Conservation (phyloP, 2,113 vertebrate species). For the Malurus melanocephalus region DNA sequence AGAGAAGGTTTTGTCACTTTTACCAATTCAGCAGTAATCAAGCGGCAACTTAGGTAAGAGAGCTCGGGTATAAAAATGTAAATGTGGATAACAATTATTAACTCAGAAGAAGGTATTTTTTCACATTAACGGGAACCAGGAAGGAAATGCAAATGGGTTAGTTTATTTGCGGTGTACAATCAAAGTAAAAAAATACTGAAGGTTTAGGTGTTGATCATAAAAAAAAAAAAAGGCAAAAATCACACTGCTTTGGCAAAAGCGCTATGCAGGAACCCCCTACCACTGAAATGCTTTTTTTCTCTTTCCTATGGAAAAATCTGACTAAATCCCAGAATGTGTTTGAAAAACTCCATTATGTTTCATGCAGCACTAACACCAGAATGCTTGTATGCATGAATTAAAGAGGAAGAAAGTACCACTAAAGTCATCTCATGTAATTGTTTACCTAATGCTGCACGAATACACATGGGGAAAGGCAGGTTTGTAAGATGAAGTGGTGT, state of each 20-base stretch:
- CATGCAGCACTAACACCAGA: conserved; percentile 68
- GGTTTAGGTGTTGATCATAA: conserved; percentile 27
- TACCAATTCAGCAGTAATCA: conserved; percentile 80
- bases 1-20: conserved; percentile 76
- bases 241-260: conserved; percentile 13
- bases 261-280: conserved; percentile 40
- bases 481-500: conserved; percentile 83
- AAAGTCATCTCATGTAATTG: conserved; percentile 81
- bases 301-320: conserved; percentile 62
- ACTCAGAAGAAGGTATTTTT: conserved; percentile 43
- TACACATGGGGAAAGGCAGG: conserved; percentile 79
- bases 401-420: conserved; percentile 72
- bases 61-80: conserved; percentile 69
- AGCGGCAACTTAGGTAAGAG: conserved; percentile 72
- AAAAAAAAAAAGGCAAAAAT: conserved; percentile 11
- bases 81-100: conserved; percentile 57
- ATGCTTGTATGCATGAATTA: conserved; percentile 71
- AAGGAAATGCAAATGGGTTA: conserved; percentile 27
- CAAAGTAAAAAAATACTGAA: not conserved
- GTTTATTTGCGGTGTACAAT: conserved; percentile 13
- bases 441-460: conserved; percentile 82
- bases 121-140: conserved; percentile 21
- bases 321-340: conserved; percentile 61
- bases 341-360: conserved; percentile 72
- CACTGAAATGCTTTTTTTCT: conserved; percentile 54